phyloP scores from a whole-genome alignment of 37 sponge, comb jelly and placozoan genomes.

The Eunapius fragilis region DNA sequence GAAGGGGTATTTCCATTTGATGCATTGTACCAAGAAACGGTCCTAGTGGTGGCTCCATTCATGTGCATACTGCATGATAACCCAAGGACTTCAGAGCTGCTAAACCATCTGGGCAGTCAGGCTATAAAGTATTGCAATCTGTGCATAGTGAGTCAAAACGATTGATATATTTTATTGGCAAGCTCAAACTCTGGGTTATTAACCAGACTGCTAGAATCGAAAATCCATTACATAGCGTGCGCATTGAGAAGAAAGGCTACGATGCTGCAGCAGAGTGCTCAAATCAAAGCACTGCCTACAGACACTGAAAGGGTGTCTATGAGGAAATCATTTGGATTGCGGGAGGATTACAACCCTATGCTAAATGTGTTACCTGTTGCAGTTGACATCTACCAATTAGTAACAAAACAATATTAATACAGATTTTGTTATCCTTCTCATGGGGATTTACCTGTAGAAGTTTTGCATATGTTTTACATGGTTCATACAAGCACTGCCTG shows the following conservation, averaged over 20 bases:
- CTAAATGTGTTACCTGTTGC: too few species aligned
- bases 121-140: not conserved
- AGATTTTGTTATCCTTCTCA: too few species aligned
- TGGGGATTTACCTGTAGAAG: too few species aligned
- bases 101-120: not conserved
- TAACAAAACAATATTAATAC: too few species aligned
- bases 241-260: not conserved
- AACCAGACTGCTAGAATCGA: not conserved
- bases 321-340: too few species aligned
- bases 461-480: too few species aligned
- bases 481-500: too few species aligned
- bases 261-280: too few species aligned
- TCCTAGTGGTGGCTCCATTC: not conserved
- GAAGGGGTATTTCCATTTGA: not conserved
- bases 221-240: not conserved
- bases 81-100: not conserved
- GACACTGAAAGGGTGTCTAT: too few species aligned
- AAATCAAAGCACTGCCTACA: too few species aligned
- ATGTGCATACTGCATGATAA: not conserved
- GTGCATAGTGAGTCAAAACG: not conserved
- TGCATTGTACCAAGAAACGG: not conserved
- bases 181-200: not conserved
- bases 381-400: too few species aligned
- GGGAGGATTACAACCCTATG: too few species aligned
- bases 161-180: not conserved